Conservation (phyloP, 2,888 invertebrate genomes). For the Dusona sp. region DNA sequence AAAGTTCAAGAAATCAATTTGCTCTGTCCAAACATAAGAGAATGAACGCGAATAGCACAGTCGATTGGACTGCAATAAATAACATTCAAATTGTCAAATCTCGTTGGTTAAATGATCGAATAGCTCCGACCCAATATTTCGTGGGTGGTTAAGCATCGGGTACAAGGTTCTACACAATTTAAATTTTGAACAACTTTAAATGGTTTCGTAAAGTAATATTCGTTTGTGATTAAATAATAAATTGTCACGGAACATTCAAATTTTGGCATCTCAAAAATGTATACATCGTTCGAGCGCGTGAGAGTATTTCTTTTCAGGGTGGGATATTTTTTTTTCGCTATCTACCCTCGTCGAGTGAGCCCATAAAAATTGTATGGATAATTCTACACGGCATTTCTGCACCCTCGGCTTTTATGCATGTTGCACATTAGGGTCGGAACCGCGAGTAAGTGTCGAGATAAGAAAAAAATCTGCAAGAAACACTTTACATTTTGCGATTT, state of each 20-base stretch:
- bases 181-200: neutral
- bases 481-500: neutral
- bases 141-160: neutral
- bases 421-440: neutral
- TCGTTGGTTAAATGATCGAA: conserved; percentile 38
- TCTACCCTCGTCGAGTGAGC: neutral
- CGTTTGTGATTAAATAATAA: neutral
- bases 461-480: conserved; percentile 2
- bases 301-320: neutral
- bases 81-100: neutral
- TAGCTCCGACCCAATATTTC: conserved; percentile 7
- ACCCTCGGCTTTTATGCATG: conserved; percentile 6
- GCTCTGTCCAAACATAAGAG: neutral
- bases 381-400: conserved; percentile 3
- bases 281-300: neutral
- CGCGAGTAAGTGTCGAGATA: neutral
- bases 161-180: neutral
- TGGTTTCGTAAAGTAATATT: neutral
- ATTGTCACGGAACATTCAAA: neutral
- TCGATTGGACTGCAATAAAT: conserved; percentile 20
- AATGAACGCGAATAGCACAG: neutral
- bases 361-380: conserved; percentile 33
- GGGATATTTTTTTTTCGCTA: neutral
- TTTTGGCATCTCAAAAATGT: neutral
- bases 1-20: conserved; percentile 2